Conservation (phyloP, 2,113 vertebrate genomes). For the Indicator indicator region DNA sequence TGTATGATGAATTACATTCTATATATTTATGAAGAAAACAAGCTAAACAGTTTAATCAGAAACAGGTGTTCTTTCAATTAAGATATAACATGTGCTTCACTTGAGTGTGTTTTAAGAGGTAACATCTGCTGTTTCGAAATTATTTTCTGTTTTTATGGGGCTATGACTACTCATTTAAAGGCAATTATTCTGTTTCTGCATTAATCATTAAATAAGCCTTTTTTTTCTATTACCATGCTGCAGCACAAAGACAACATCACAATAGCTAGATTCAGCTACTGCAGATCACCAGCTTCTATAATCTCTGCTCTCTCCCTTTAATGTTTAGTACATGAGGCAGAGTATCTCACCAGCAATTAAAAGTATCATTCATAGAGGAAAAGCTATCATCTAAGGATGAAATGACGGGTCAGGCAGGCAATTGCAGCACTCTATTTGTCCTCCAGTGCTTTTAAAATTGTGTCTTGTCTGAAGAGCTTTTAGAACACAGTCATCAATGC, state of each 20-base stretch:
- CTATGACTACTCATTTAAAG: not conserved
- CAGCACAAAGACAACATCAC: not conserved
- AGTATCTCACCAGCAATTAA: constrained; percentile 12
- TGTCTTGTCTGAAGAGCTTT: not conserved
- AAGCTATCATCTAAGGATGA: not conserved
- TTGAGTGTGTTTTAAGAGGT: not conserved
- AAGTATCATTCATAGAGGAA: not conserved
- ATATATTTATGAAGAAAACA: not conserved
- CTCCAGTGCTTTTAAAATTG: not conserved
- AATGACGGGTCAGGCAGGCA: not conserved
- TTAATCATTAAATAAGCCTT: not conserved
- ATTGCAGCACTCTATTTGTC: not conserved
- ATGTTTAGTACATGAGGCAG: not conserved
- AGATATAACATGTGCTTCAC: not conserved
- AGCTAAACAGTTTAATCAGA: not conserved
- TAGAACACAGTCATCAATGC: constrained; percentile 9
- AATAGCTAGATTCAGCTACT: not conserved
- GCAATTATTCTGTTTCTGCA: not conserved
- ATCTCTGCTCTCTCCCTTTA: not conserved
- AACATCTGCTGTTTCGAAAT: not conserved
- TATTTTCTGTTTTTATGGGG: not conserved
- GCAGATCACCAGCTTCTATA: not conserved
- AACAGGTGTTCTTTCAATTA: not conserved
- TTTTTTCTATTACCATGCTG: not conserved
- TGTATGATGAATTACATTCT: not conserved